phyloP scores from a whole-genome alignment of 2,797 vertebrate species.

The Acipenser transmontanus region DNA sequence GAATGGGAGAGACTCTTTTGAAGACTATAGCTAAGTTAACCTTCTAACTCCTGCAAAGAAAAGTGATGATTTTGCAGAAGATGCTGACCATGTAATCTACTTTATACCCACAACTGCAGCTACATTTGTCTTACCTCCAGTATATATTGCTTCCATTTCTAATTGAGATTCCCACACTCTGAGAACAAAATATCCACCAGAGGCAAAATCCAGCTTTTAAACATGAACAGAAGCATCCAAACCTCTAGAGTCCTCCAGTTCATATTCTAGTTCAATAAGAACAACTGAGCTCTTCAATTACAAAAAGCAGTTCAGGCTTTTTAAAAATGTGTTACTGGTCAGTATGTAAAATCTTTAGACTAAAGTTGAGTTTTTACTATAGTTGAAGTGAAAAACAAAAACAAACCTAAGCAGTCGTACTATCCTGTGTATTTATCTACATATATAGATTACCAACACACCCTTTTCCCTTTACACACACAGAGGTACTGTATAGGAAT shows the following conservation, averaged over 20 bases:
- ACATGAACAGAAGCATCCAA: constrained; percentile 43
- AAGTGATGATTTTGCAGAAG: neutral
- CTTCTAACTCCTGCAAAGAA: neutral
- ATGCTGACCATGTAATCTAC: neutral
- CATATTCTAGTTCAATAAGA: neutral
- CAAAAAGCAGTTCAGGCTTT: neutral
- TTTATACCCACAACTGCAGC: neutral
- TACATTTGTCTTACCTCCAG: constrained; percentile 4
- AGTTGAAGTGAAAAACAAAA: neutral
- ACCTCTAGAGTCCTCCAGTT: neutral
- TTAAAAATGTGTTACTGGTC: neutral
- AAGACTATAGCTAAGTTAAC: too few relatives aligned
- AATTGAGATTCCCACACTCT: constrained; percentile 2
- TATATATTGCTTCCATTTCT: neutral
- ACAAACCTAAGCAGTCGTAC: neutral
- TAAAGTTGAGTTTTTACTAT: neutral
- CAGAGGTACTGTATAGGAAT: too few relatives aligned
- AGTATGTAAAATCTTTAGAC: neutral
- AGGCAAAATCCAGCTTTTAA: constrained; percentile 38
- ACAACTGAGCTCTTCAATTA: neutral
- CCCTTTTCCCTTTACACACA: neutral
- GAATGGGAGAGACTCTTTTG: too few relatives aligned
- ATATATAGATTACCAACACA: neutral
- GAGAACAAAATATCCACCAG: constrained; percentile 21
- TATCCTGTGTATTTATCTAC: neutral